Base-by-base conservation (phyloP, 1,140 invertebrate genomes). In the Coelopa frigida region DNA sequence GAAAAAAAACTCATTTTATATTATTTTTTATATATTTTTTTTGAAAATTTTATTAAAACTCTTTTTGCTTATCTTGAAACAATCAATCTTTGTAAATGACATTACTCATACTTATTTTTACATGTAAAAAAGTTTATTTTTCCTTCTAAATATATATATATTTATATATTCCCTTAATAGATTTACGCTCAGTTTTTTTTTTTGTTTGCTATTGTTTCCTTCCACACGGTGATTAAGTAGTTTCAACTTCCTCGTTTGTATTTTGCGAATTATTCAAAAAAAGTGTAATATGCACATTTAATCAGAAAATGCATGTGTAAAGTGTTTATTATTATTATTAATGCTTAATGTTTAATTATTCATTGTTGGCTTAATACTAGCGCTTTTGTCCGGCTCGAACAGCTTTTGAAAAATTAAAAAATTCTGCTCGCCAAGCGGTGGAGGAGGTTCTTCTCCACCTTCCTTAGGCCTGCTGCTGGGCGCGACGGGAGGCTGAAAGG, bases 401-500 rank as follows among this genome's bases (percentile, higher is more conserved):
- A n/a, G n/a, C n/a, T n/a, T n/a, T n/a, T n/a, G n/a, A n/a, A n/a
- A n/a, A n/a, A n/a, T n/a, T n/a, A n/a, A n/a, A n/a, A n/a, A n/a
- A n/a, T n/a, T n/a, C n/a, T n/a, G n/a, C n/a, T n/a, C n/a, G n/a
- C n/a, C n/a, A n/a, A n/a, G n/a, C n/a, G n/a, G n/a, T n/a, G n/a
- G n/a, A n/a, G n/a, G n/a, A n/a, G n/a, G 15, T 4, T 41, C 29
- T 3, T 41, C 8, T 27, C 11, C 39, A 29, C 17, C 8, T 29
- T 42, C 38, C 24, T 12, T 40, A 17, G 6, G 8, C 38, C 14
- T 40, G 38, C 22, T 42, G 24, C 32, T 42, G 23, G 17, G 32
- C 37, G 24, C 46, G 40, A 14, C 46, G 46, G 15, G 40, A 41
- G 36, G 17, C 46, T 48, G 20, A 3, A 48, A 48, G 23, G 26